Base-by-base conservation (phyloP, 2,797 vertebrate genomes). In the Rhynchotus rufescens region DNA sequence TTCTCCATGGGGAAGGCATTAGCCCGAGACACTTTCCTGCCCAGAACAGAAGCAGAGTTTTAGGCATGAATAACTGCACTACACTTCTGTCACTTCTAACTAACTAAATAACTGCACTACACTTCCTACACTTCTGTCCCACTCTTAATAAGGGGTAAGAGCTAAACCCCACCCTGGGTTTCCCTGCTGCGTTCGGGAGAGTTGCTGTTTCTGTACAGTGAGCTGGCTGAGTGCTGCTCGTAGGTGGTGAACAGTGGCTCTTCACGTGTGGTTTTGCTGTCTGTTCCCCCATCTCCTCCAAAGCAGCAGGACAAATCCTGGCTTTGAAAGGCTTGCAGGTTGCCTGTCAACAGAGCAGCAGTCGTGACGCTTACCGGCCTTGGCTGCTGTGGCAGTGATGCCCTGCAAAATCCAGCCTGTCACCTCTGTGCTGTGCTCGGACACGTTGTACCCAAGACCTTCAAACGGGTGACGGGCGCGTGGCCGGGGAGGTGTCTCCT, bases 381-480 rank as follows among this genome's bases (percentile, higher is more conserved):
- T 59, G 20, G 56, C 56, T 59, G 12, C 11, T 8, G 15, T 60
- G 74, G 34, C 49, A 59, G 61, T 23, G 26, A 17, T 3, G 6
- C 38, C 56, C 51, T 36, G 30, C 10, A 28, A 60, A 64, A 45
- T 38, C 32, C 12, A 38, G 40, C 47, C 34, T 64, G 23, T 8
- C 3, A 3, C 36, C 9, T 32, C 36, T 28, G 2, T 1, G 1
- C 3, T 54, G 22, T 42, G 28, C 8, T 11, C 65, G 59, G 73
- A 15, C 0, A 1, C 54, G 28, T 16, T 26, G 25, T 78, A 30
- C 42, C 8, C 4, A 68, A 80, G n/a, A 19, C 49, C 21, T 36
- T 14, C 5, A 28, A n/a, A 28, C 0, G 15, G 40, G 23, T 0
- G 2, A 4, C 9, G 76, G 40, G 51, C 20, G 15, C 0, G 0